Conservation (phyloP, 2,113 vertebrate genomes). For the Microtus montanus region DNA sequence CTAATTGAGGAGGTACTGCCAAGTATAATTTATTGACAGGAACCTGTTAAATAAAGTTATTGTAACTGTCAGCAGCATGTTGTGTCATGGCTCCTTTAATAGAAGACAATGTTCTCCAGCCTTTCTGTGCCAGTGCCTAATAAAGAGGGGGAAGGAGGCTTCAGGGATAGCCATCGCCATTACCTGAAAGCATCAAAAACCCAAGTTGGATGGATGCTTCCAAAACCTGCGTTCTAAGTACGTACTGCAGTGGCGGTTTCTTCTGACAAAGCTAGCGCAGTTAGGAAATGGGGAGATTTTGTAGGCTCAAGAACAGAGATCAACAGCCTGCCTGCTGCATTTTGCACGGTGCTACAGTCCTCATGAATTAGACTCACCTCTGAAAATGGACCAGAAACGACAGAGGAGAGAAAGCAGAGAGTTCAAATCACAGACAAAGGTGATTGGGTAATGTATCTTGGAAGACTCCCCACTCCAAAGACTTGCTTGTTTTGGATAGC, state of each 20-base stretch:
- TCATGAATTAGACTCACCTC: not conserved
- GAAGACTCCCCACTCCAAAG: constrained; percentile 19
- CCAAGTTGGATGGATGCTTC: constrained; percentile 47
- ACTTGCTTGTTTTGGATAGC: constrained; percentile 50
- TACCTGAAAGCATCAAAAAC: not conserved
- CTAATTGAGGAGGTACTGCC: not conserved
- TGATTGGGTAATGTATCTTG: not conserved
- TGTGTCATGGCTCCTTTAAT: not conserved
- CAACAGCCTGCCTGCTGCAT: constrained; percentile 36
- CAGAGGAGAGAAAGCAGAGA: not conserved
- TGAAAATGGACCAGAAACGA: not conserved
- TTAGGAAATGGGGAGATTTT: constrained; percentile 5
- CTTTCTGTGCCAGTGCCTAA: not conserved
- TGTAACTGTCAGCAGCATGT: not conserved
- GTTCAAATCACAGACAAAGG: not conserved
- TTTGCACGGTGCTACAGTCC: constrained; percentile 43
- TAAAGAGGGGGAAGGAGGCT: not conserved
- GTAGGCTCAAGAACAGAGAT: constrained; percentile 47
- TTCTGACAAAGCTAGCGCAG: not conserved
- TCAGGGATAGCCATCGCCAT: not conserved
- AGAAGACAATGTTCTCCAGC: not conserved
- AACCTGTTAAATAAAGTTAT: not conserved
- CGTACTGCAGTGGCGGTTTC: constrained; percentile 35
- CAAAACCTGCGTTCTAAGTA: not conserved
- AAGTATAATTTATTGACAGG: not conserved